Evolutionary conservation across 2,888 invertebrate species (phyloP).

Genomic region (Cataglyphis rosenhaueri): DNA sequence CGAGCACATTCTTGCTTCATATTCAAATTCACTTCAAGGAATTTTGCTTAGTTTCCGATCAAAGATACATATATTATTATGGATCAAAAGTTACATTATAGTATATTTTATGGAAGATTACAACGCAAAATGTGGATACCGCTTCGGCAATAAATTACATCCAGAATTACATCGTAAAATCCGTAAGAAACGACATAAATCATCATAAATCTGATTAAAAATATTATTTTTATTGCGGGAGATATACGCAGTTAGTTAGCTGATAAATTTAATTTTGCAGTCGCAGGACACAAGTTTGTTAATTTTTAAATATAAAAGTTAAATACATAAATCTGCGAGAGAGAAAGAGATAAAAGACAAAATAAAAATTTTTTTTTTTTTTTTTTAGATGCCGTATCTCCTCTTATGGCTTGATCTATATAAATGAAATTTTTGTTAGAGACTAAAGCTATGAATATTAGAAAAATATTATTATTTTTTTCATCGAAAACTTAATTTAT

Average conservation of each 20-base stretch:
- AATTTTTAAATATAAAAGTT: neutral
- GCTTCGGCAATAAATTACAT: neutral
- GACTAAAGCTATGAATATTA: neutral
- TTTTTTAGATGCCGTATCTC: neutral
- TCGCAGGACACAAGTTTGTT: neutral
- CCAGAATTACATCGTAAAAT: neutral
- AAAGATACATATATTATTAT: neutral
- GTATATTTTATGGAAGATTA: neutral
- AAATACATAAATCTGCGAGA: neutral
- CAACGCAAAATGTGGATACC: neutral
- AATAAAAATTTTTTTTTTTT: neutral
- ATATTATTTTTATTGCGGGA: neutral
- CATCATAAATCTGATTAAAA: neutral
- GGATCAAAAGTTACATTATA: neutral
- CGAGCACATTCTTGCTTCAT: neutral
- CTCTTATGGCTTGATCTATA: neutral
- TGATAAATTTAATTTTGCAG: constrained; percentile 1
- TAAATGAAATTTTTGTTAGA: neutral
- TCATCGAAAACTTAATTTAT: neutral
- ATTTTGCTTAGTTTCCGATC: constrained; percentile 11
- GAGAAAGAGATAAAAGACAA: neutral
- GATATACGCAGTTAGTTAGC: too few species aligned
- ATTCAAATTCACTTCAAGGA: neutral
- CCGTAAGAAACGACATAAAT: neutral
- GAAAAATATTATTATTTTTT: neutral